phyloP scores from a whole-genome alignment of 1,140 invertebrate genomes.

The Samia ricini region DNA sequence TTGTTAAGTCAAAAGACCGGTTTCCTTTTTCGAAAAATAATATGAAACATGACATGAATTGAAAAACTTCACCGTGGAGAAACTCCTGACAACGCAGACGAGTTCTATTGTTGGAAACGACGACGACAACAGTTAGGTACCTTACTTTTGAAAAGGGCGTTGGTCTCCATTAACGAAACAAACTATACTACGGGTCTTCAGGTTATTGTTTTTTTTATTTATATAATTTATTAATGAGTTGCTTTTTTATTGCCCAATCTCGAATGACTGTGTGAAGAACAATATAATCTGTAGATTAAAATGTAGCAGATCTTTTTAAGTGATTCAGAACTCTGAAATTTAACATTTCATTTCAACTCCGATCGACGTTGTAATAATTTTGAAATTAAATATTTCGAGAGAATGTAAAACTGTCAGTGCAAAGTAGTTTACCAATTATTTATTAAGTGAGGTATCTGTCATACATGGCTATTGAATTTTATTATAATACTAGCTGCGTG shows the following conservation, averaged over 20 bases:
- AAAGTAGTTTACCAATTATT: too few relatives aligned
- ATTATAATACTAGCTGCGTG: too few relatives aligned
- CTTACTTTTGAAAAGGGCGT: constrained; percentile 20
- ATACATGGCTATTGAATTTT: too few relatives aligned
- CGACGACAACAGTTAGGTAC: constrained; percentile 19
- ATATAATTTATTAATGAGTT: background rate
- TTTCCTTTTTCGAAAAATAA: constrained; percentile 45
- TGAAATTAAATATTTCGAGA: background rate
- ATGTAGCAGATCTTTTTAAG: background rate
- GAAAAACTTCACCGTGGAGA: constrained; percentile 47
- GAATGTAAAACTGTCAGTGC: too few relatives aligned
- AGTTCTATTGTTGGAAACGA: constrained; percentile 32
- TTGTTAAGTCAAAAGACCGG: constrained; percentile 47
- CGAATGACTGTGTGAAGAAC: too few relatives aligned
- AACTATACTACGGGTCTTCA: background rate
- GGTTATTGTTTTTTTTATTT: constrained; percentile 3
- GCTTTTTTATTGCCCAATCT: background rate
- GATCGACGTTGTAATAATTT: background rate
- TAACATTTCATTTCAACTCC: background rate
- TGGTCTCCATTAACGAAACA: background rate
- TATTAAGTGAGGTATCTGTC: too few relatives aligned
- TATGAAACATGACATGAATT: constrained; percentile 59
- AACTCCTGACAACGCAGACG: constrained; percentile 33
- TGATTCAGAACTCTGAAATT: background rate
- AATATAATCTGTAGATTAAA: too few relatives aligned